Percentiles rank a stretch among this genome's conserved stretches.
These are phyloP conservation scores for Turritopsis dohrnii DNA, from an alignment of 30 jellyfish, hydroid and myxozoan genomes.

Conservation along the genomic window DNA sequence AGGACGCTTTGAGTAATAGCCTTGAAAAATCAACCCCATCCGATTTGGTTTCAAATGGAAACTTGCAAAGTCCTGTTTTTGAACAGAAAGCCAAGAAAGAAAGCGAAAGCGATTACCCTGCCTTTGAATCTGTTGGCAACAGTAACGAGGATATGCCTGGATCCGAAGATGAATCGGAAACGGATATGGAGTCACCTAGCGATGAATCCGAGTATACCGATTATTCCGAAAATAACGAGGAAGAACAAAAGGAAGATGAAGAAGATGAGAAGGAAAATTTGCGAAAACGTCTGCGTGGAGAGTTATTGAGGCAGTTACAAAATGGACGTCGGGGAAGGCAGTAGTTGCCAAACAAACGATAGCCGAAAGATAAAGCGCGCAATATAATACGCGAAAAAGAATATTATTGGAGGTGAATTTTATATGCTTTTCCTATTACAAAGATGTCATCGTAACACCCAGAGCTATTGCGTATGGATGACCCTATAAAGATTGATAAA, in stretches of 20 bases:
- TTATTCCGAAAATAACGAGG: neutral
- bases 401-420: neutral
- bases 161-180: neutral
- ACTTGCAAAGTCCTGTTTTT: conserved; percentile 4
- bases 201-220: neutral
- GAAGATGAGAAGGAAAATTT: neutral
- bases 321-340: neutral
- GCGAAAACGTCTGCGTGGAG: neutral
- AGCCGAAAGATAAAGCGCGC: neutral
- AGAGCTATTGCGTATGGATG: no score
- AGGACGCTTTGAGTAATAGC: neutral
- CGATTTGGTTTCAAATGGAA: neutral
- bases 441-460: neutral
- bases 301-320: neutral
- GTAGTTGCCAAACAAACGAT: neutral
- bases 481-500: no score
- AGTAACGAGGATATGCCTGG: neutral
- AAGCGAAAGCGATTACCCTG: neutral
- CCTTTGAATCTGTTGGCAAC: neutral
- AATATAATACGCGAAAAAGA: no score
- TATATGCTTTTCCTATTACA: neutral
- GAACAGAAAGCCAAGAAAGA: conserved; percentile 4
- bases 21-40: neutral
- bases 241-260: neutral
- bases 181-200: neutral